Evolutionary conservation across 1,140 invertebrate genomes (phyloP).

Genomic region (Drosophila nigrodunni): DNA sequence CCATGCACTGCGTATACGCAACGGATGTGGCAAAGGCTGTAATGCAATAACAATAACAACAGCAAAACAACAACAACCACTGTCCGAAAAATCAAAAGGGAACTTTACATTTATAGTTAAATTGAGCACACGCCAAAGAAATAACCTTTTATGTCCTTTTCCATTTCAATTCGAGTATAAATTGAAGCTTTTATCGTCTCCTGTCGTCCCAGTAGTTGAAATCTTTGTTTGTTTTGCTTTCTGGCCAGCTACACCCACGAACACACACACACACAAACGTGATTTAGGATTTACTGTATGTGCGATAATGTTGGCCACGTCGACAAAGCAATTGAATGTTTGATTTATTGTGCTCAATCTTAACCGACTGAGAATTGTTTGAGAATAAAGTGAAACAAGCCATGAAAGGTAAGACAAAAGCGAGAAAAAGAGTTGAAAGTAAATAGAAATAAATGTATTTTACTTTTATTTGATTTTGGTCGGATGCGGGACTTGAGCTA

Average conservation of each 20-base stretch:
- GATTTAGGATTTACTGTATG: constrained; percentile 28
- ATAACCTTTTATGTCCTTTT: constrained; percentile 14
- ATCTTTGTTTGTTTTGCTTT: constrained; percentile 10
- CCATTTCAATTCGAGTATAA: constrained; percentile 12
- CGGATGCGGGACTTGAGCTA: too few relatives aligned
- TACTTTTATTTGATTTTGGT: too few relatives aligned
- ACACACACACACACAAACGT: constrained; percentile 9
- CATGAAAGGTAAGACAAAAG: constrained; percentile 2
- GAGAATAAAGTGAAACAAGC: constrained; percentile 10
- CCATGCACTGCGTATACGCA: constrained; percentile 58
- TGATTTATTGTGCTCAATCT: constrained; percentile 34
- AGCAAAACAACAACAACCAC: neutral
- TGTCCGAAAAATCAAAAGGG: constrained; percentile 3
- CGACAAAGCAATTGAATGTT: constrained; percentile 39
- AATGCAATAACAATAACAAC: constrained; percentile 1
- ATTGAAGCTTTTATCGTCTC: constrained; percentile 19
- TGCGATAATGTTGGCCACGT: constrained; percentile 14
- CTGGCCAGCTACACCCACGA: constrained; percentile 4
- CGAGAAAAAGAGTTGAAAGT: neutral
- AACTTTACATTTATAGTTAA: constrained; percentile 17
- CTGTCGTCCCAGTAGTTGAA: neutral
- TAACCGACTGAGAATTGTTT: constrained; percentile 11
- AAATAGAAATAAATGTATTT: too few relatives aligned
- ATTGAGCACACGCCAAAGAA: neutral
- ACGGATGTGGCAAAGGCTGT: constrained; percentile 22